Conservation (phyloP, 2,797 vertebrate species). For the Sylvia borin region DNA sequence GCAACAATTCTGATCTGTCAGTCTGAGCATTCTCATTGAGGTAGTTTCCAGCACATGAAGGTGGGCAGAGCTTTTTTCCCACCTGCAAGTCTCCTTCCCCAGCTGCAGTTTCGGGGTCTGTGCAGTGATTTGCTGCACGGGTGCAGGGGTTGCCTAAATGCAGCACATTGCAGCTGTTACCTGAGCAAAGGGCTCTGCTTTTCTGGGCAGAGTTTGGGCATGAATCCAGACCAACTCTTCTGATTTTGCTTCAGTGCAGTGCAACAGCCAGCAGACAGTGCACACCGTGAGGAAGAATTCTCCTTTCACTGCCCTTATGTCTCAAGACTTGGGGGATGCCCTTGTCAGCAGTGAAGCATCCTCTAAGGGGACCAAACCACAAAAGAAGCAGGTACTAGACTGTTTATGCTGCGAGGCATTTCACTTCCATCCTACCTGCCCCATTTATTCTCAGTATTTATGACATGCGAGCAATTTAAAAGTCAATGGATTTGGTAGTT, state of each 20-base stretch:
- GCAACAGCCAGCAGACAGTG: background rate
- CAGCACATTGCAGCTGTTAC: background rate
- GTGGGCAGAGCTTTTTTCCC: background rate
- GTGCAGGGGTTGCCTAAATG: background rate
- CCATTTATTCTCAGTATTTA: background rate
- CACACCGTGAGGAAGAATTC: background rate
- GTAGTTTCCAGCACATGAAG: background rate
- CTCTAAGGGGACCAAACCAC: background rate
- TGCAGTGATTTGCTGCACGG: background rate
- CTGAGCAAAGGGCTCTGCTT: background rate
- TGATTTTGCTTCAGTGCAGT: background rate
- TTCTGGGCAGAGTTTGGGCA: background rate
- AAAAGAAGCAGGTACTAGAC: background rate
- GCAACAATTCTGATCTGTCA: background rate
- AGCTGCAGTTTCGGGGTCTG: fast-evolving
- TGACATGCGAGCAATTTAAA: background rate
- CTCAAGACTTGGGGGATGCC: background rate
- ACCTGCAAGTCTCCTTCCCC: fast-evolving
- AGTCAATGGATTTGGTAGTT: background rate
- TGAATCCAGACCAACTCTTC: background rate
- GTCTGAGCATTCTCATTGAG: fast-evolving
- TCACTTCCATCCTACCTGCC: background rate
- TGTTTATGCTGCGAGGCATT: background rate
- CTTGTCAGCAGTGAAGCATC: background rate
- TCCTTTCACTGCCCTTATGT: background rate